Base-by-base conservation (phyloP, 1,140 invertebrate genomes). In the Drosophila littoralis region DNA sequence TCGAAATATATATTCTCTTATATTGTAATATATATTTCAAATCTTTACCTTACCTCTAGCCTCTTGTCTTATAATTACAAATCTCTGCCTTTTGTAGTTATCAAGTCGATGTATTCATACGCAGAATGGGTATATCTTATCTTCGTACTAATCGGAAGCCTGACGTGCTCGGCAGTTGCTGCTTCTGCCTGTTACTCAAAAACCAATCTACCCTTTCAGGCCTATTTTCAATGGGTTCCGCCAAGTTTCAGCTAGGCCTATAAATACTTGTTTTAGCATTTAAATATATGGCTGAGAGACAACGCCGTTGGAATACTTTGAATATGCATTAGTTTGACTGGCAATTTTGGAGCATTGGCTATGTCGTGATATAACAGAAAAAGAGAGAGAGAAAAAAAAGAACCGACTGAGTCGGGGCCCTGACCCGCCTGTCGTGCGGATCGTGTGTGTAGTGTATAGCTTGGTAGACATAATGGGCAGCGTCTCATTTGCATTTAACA, bases 401-500 rank as follows among this genome's bases (percentile, higher is more conserved):
- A 32, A 9, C 42, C 48, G 58, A 42, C 43, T 55, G 55, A 54
- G 32, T 7, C 55, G 38, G 40, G 42, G 38, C 60, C 73, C 50
- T 77, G 77, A 79, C 74, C 77, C 33, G 52, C 6, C 52, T 38
- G 40, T 59, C 42, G 54, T 57, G 54, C 48, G 28, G 28, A 50
- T 42, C 54, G 38, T 57, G 54, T 57, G 22, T 57, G 7, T 40
- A 35, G 22, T 57, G n/a, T 40, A 35, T 40, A n/a, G 22, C 10
- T 50, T 1, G n/a, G 6, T 28, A 35, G 0, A 32, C 12, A 42
- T 33, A 42, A 45, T 45, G 28, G 48, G 33, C 17, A 35, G 48
- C 51, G 15, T 38, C 72, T 80, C 77, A 88, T 88, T 88, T 88
- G 84, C 84, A 88, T 88, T 48, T 89, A 71, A 88, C 83, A 88